Percentiles rank a stretch among this genome's conserved stretches.
phyloP scores from a whole-genome alignment of 1,140 invertebrate species.

The Cyclina sinensis region DNA sequence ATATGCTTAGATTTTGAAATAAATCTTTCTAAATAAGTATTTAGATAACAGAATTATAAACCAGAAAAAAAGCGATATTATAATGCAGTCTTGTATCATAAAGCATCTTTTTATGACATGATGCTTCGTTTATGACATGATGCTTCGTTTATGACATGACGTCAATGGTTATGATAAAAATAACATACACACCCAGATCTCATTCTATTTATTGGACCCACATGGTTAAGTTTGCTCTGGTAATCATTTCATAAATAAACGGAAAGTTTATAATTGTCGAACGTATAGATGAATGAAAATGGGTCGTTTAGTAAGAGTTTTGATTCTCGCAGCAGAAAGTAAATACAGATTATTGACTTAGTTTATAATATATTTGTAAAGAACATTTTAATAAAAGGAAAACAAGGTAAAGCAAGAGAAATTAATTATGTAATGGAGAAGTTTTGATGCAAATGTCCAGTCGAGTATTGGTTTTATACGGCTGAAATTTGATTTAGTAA shows the following conservation, averaged over 20 bases:
- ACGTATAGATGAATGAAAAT: too few relatives aligned
- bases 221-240: neutral
- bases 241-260: neutral
- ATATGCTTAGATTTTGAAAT: neutral
- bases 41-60: neutral
- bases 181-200: neutral
- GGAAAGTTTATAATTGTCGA: neutral
- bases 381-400: too few relatives aligned
- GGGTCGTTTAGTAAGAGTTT: too few relatives aligned
- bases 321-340: too few relatives aligned
- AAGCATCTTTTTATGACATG: neutral
- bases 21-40: slow-evolving; percentile 13
- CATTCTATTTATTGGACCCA: neutral
- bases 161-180: neutral
- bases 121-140: neutral
- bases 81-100: too few relatives aligned
- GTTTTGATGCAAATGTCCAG: too few relatives aligned
- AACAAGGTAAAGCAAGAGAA: too few relatives aligned
- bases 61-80: neutral
- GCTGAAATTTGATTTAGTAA: too few relatives aligned
- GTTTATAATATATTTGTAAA: too few relatives aligned
- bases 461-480: too few relatives aligned
- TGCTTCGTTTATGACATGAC: neutral
- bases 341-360: too few relatives aligned
- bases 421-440: too few relatives aligned